Evolutionary conservation across 2,888 invertebrate genomes (phyloP).

Genomic region (Caenorhabditis macrosperma): DNA sequence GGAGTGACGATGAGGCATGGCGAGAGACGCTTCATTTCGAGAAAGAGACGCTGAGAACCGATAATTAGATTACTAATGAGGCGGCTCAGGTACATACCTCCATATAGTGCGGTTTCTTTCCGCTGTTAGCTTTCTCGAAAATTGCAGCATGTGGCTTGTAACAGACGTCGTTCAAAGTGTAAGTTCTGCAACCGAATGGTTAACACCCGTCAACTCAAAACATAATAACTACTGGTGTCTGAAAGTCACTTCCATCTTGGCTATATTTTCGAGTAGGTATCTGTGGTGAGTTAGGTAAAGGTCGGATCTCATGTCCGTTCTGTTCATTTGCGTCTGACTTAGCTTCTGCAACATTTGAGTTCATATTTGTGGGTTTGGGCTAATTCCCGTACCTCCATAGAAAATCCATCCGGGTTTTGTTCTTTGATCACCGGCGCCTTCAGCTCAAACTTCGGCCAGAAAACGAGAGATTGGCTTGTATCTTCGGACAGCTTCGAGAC

Average conservation of each 20-base stretch:
- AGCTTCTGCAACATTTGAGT: slow-evolving; percentile 24
- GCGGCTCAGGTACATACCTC: slow-evolving; percentile 8
- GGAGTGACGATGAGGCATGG: slow-evolving; percentile 51
- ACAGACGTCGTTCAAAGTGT: slow-evolving; percentile 41
- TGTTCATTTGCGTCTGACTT: background rate
- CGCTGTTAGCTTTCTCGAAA: background rate
- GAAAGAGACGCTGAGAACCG: slow-evolving; percentile 18
- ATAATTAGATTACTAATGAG: too few relatives aligned
- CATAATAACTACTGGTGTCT: slow-evolving; percentile 20
- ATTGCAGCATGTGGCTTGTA: slow-evolving; percentile 47
- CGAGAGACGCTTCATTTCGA: slow-evolving; percentile 36
- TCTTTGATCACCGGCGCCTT: background rate
- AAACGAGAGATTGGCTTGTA: background rate
- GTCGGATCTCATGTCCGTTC: slow-evolving; percentile 17
- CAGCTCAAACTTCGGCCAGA: background rate
- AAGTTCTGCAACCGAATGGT: slow-evolving; percentile 11
- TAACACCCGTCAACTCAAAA: background rate
- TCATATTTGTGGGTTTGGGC: background rate
- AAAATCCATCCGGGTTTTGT: background rate
- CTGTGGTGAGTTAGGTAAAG: slow-evolving; percentile 41
- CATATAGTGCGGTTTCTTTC: background rate
- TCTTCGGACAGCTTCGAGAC: background rate
- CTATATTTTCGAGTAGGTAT: slow-evolving; percentile 28
- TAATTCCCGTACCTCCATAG: slow-evolving; percentile 8
- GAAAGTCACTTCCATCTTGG: slow-evolving; percentile 10